A percentile compares a stretch with the other conserved stretches of the same genome.
These are phyloP conservation scores for Sisor rabdophorus DNA, from an alignment of 2,113 vertebrate species.

Conservation along the genomic window DNA sequence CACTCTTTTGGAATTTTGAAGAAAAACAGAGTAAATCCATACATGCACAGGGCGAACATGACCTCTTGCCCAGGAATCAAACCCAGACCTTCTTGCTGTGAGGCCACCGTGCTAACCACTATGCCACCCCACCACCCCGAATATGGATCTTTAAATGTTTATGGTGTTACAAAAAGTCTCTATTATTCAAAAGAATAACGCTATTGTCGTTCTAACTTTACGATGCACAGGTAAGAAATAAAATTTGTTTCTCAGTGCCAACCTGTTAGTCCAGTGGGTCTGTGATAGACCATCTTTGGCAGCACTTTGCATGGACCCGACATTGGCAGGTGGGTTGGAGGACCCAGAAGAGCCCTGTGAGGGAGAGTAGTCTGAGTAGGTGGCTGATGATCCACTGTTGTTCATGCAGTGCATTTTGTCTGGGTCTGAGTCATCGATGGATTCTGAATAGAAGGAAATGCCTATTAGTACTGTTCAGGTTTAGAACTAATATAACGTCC, in stretches of 20 bases:
- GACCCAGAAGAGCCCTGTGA: constrained; percentile 97
- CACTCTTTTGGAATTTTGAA: too few relatives aligned
- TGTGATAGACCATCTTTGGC: constrained; percentile 88
- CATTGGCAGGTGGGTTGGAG: constrained; percentile 87
- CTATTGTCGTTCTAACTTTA: not conserved
- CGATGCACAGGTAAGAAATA: constrained; percentile 25
- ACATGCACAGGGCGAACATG: too few relatives aligned
- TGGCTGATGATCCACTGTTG: constrained; percentile 98
- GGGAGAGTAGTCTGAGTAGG: constrained; percentile 98
- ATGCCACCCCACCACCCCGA: too few relatives aligned
- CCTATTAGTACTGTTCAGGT: constrained; percentile 8
- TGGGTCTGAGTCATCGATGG: constrained; percentile 92
- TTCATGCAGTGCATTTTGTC: constrained; percentile 98
- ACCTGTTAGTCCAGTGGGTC: constrained; percentile 98
- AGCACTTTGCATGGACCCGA: constrained; percentile 79
- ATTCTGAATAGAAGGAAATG: constrained; percentile 72
- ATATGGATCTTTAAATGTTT: too few relatives aligned
- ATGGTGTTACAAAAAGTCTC: too few relatives aligned
- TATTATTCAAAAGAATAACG: too few relatives aligned
- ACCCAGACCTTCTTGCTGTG: too few relatives aligned
- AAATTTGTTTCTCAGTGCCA: constrained; percentile 22
- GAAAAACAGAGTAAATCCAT: too few relatives aligned
- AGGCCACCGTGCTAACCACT: too few relatives aligned
- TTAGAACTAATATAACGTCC: constrained; percentile 8
- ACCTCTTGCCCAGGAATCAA: too few relatives aligned